Conservation (phyloP, 2,113 vertebrate genomes). For the Notothenia rossii region DNA sequence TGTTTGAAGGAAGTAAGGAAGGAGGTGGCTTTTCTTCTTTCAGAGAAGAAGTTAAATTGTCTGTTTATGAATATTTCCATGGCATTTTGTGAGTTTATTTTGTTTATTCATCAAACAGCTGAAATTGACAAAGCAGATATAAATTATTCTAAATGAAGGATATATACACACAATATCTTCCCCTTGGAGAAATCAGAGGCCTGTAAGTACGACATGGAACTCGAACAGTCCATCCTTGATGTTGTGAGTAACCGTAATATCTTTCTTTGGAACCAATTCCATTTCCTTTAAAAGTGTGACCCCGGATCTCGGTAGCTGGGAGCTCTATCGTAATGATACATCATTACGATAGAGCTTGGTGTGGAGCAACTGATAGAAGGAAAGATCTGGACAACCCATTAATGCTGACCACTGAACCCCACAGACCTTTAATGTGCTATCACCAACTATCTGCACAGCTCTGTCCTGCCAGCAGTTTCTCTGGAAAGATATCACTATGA, state of each 20-base stretch:
- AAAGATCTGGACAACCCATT: constrained; percentile 65
- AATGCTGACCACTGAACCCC: constrained; percentile 69
- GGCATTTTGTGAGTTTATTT: too few species aligned
- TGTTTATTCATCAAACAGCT: background rate
- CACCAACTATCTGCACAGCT: constrained; percentile 55
- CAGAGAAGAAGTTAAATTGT: too few species aligned
- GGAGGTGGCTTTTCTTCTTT: too few species aligned
- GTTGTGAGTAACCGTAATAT: constrained; percentile 60
- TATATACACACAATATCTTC: constrained; percentile 11
- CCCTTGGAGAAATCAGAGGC: constrained; percentile 10
- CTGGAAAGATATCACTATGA: constrained; percentile 45
- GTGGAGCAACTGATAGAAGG: constrained; percentile 41
- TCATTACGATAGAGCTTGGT: constrained; percentile 6
- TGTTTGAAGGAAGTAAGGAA: too few species aligned
- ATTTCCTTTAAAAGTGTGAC: constrained; percentile 57
- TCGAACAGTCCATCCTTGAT: constrained; percentile 54
- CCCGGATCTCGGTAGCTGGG: constrained; percentile 2
- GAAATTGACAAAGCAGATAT: constrained; percentile 41
- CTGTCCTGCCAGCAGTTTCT: constrained; percentile 65
- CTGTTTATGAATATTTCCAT: too few species aligned
- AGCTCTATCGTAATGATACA: constrained; percentile 54
- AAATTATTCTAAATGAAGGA: constrained; percentile 57
- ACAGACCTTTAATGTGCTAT: constrained; percentile 70
- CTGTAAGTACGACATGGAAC: constrained; percentile 44
- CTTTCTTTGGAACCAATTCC: constrained; percentile 67